Base-by-base conservation (phyloP, 2,113 vertebrate genomes). In the Tachuris rubrigastra region DNA sequence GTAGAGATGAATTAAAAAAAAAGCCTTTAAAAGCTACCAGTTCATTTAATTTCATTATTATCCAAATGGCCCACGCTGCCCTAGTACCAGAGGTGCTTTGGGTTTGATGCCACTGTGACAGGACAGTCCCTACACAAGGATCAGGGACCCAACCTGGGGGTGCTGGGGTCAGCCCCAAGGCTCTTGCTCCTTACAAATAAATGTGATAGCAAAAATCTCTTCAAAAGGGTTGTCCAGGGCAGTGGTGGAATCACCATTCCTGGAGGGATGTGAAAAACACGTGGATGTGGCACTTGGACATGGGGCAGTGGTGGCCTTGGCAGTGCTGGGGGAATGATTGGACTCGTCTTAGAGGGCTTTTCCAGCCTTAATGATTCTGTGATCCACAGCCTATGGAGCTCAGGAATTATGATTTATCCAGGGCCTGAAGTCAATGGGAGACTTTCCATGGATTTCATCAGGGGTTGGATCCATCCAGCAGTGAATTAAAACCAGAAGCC, bases 11-110 rank as follows among this genome's bases (percentile, higher is more conserved):
- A 9, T 33, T 56, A 18, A 53, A 30, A 33, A 31, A 31, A 33
- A 21, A 21, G 19, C 22, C 6, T 46, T 69, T 75, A 37, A 39
- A 16, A 35, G 69, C 44, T 71, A 21, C 10, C 46, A 58, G 65
- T 21, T 15, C 0, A 1, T 41, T 37, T 62, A 30, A 25, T 17
- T 7, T n/a, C 27, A 37, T 46, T 6, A 0, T 25, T 33, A 44
- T 11, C 28, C 17, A 20, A 49, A 23, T 17, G 47, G 41, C 7
- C 19, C 52, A 1, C 1, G 0, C 22, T 35, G 24, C 30, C 35
- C 5, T 11, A 11, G 44, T 7, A 5, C 35, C 10, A 2, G 2
- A 5, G 11, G 7, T 8, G 53, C 6, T n/a, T 55, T 31, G 0
- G 7, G 46, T 24, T 59, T 44, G 41, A 44, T 18, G 8, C 20